Evolutionary conservation across 2,113 vertebrate genomes (phyloP).

Genomic region (Python bivittatus): DNA sequence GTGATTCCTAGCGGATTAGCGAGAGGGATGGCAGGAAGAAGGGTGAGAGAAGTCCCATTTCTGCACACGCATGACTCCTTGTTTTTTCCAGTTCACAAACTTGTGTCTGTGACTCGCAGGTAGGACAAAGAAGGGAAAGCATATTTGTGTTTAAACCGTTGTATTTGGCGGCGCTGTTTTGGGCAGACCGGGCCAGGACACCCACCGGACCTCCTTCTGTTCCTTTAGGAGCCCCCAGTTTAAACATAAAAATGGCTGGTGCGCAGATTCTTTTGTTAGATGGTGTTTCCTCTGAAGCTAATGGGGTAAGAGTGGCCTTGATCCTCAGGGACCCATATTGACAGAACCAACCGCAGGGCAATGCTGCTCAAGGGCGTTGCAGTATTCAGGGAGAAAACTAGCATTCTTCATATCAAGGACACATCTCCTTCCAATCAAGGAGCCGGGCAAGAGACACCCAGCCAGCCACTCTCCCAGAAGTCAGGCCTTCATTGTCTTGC

Average conservation of each 20-base stretch:
- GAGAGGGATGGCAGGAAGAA: not conserved
- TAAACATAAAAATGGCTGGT: not conserved
- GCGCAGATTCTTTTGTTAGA: not conserved
- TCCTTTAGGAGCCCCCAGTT: not conserved
- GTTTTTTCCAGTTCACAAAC: not conserved
- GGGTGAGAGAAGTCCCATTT: constrained; percentile 13
- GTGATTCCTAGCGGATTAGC: not conserved
- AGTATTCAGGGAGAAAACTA: not conserved
- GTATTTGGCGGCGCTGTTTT: accelerated
- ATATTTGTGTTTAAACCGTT: not conserved
- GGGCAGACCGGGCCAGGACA: not conserved
- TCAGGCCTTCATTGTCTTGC: not conserved
- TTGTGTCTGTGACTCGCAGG: not conserved
- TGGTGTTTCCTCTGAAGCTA: not conserved
- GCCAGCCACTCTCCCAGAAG: not conserved
- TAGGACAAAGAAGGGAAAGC: accelerated
- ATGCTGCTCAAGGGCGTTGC: constrained; percentile 6
- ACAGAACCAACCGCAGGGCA: not conserved
- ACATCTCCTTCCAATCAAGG: not conserved
- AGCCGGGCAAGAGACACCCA: not conserved
- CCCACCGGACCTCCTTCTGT: not conserved
- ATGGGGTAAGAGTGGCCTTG: not conserved
- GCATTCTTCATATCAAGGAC: not conserved
- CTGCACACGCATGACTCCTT: not conserved
- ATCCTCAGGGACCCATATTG: constrained; percentile 17